A percentile compares a stretch with the other conserved stretches of the same genome.
Evolutionary conservation across 2,888 invertebrate genomes (phyloP).

Genomic region (Cecidostiba fungosa): DNA sequence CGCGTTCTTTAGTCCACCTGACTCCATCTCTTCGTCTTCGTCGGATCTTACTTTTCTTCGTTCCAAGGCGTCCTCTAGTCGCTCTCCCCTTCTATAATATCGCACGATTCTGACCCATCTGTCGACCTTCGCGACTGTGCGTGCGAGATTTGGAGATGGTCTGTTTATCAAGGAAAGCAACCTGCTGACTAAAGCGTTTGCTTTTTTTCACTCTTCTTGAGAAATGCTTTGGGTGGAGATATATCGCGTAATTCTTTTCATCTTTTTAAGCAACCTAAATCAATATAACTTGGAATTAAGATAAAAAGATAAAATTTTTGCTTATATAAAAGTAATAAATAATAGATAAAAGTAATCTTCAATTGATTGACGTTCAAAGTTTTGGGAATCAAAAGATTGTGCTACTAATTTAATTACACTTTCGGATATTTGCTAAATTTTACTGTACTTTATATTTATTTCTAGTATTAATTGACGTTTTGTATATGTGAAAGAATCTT

Average conservation of each 20-base stretch:
- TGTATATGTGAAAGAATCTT: too few species aligned
- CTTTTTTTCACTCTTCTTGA: neutral
- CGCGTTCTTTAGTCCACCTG: conserved; percentile 35
- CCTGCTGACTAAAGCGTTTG: neutral
- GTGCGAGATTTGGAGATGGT: neutral
- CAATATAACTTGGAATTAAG: neutral
- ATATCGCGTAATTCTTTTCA: neutral
- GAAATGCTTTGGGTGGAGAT: neutral
- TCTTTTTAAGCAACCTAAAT: neutral
- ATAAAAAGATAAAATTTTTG: too few species aligned
- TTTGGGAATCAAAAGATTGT: too few species aligned
- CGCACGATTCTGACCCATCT: neutral
- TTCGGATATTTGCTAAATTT: too few species aligned
- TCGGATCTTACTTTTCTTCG: neutral
- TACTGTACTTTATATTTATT: too few species aligned
- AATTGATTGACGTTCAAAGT: too few species aligned
- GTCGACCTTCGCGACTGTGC: neutral
- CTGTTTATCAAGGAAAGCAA: neutral
- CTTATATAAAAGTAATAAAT: too few species aligned
- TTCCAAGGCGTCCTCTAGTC: neutral
- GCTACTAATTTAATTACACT: too few species aligned
- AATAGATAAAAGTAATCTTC: too few species aligned
- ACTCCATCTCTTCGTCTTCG: neutral
- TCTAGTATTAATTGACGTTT: too few species aligned
- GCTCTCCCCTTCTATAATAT: neutral